Conservation (phyloP, 2,797 vertebrate genomes). For the Muscicapa comitata region DNA sequence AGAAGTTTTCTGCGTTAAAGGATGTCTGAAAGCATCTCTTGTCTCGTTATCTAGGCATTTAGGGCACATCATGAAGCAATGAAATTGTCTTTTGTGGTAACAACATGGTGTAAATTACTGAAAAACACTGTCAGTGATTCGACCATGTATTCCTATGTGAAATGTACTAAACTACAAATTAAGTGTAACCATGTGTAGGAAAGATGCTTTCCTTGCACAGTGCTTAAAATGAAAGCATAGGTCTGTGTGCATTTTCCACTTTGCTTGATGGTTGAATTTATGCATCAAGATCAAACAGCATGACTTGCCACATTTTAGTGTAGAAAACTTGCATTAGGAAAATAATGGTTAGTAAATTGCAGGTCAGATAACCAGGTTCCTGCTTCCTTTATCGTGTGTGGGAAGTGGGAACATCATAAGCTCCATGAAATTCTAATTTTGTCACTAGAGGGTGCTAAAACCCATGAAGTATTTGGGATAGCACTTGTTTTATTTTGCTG, state of each 20-base stretch:
- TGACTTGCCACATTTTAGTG: neutral
- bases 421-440: neutral
- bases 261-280: neutral
- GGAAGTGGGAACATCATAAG: neutral
- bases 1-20: neutral
- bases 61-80: neutral
- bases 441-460: slow-evolving; percentile 49
- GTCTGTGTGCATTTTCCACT: neutral
- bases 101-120: neutral
- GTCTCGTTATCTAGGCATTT: neutral
- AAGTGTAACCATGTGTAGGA: neutral
- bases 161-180: neutral
- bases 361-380: neutral
- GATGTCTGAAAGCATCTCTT: neutral
- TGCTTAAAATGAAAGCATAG: neutral
- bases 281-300: neutral
- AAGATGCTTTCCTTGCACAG: neutral
- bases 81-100: neutral
- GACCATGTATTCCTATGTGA: neutral
- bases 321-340: neutral
- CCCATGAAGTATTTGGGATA: neutral
- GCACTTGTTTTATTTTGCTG: neutral
- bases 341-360: neutral
- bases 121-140: neutral
- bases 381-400: neutral